A percentile compares a stretch with the other conserved stretches of the same genome.
Conservation (phyloP, 2,113 vertebrate genomes). For the Tursiops truncatus region DNA sequence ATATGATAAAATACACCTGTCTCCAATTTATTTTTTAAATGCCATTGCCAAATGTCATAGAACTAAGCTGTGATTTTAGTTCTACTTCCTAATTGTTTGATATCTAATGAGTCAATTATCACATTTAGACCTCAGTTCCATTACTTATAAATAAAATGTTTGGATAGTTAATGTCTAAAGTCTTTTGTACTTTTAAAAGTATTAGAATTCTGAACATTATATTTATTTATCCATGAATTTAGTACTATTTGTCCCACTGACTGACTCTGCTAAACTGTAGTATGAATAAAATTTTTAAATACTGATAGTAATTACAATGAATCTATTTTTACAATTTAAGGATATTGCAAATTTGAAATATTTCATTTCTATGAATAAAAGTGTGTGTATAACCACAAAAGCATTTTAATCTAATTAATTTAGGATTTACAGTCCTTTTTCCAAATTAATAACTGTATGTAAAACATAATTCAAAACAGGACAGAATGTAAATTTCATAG, state of each 20-base stretch:
- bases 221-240: neutral
- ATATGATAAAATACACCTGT: neutral
- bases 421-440: neutral
- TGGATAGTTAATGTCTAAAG: neutral
- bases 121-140: neutral
- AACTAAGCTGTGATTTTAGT: constrained; percentile 6
- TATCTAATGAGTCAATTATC: constrained; percentile 33
- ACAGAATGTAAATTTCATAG: neutral
- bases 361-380: neutral
- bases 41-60: neutral
- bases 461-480: neutral
- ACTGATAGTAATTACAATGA: neutral
- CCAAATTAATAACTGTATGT: neutral
- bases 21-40: constrained; percentile 38
- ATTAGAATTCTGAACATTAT: neutral
- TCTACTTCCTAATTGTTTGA: constrained; percentile 26
- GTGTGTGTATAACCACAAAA: neutral
- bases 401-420: neutral
- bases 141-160: constrained; percentile 25
- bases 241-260: neutral
- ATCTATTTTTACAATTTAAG: neutral
- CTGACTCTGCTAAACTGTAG: neutral
- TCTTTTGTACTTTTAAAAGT: neutral
- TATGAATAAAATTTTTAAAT: neutral
- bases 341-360: neutral